phyloP scores from a whole-genome alignment of 1,140 invertebrate species.

The Drosophila kikkawai region DNA sequence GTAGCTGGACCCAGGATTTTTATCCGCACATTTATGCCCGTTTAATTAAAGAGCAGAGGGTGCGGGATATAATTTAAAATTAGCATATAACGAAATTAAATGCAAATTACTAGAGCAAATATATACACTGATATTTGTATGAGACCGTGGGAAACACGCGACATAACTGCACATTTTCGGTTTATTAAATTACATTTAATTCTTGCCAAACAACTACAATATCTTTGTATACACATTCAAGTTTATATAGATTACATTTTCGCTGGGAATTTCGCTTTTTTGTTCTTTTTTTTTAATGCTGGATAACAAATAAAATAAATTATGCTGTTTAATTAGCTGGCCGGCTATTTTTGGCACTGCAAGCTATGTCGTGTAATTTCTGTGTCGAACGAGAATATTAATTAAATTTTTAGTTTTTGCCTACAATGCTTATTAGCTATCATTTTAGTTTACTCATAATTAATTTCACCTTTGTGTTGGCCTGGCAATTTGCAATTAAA shows the following conservation, averaged over 20 bases:
- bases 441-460: constrained; percentile 51
- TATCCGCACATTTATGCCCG: constrained; percentile 40
- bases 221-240: constrained; percentile 4
- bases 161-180: constrained; percentile 48
- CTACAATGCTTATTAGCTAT: constrained; percentile 32
- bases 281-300: constrained; percentile 8
- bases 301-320: constrained; percentile 63
- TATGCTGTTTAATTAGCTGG: constrained; percentile 66
- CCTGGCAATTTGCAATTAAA: constrained; percentile 53
- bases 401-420: constrained; percentile 56
- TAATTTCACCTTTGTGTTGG: constrained; percentile 41
- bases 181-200: constrained; percentile 70
- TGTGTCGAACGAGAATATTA: constrained; percentile 33
- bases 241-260: constrained; percentile 35
- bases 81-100: constrained; percentile 68
- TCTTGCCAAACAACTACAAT: constrained; percentile 38
- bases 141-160: constrained; percentile 29
- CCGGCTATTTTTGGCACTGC: constrained; percentile 40
- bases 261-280: constrained; percentile 6
- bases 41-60: constrained; percentile 58
- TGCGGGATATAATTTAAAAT: constrained; percentile 56
- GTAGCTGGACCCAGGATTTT: constrained; percentile 22
- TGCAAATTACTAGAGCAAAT: constrained; percentile 65
- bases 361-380: constrained; percentile 34
- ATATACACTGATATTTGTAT: constrained; percentile 33